phyloP scores from a whole-genome alignment of 2,888 invertebrate genomes.

The Calameuta filiformis region DNA sequence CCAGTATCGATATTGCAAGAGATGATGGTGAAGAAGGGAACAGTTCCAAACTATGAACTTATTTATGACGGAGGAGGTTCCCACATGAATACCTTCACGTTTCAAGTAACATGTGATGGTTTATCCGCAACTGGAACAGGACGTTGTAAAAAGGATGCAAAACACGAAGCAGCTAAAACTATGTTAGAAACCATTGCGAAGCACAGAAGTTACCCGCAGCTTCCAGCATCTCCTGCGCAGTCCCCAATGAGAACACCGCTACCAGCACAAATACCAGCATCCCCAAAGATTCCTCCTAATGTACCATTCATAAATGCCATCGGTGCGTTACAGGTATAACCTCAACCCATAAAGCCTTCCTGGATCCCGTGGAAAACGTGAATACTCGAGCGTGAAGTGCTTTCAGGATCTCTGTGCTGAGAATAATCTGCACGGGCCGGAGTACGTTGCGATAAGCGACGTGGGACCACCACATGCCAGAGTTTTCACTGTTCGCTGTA shows the following conservation, averaged over 20 bases:
- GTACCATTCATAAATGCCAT: slow-evolving; percentile 57
- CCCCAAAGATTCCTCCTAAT: slow-evolving; percentile 37
- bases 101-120: slow-evolving; percentile 55
- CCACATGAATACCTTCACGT: slow-evolving; percentile 63
- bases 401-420: slow-evolving; percentile 55
- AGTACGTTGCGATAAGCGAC: slow-evolving; percentile 71
- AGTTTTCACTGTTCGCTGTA: slow-evolving; percentile 72
- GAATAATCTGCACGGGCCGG: slow-evolving; percentile 68
- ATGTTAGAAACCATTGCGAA: slow-evolving; percentile 55
- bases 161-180: slow-evolving; percentile 63
- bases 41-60: slow-evolving; percentile 69
- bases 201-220: slow-evolving; percentile 45
- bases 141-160: slow-evolving; percentile 65
- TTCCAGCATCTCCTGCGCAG: slow-evolving; percentile 36
- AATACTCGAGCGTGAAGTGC: slow-evolving; percentile 9
- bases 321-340: slow-evolving; percentile 52
- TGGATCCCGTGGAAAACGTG: background rate
- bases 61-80: slow-evolving; percentile 59
- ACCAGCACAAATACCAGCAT: slow-evolving; percentile 29
- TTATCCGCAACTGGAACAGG: slow-evolving; percentile 56
- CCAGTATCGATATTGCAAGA: slow-evolving; percentile 77
- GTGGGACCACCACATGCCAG: slow-evolving; percentile 76
- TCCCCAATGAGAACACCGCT: slow-evolving; percentile 48
- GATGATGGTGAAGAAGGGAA: slow-evolving; percentile 70
- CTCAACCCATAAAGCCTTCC: slow-evolving; percentile 7